Percentiles rank a stretch among this genome's conserved stretches.
Conservation (phyloP, 1,140 invertebrate genomes). For the Linepithema humile region DNA sequence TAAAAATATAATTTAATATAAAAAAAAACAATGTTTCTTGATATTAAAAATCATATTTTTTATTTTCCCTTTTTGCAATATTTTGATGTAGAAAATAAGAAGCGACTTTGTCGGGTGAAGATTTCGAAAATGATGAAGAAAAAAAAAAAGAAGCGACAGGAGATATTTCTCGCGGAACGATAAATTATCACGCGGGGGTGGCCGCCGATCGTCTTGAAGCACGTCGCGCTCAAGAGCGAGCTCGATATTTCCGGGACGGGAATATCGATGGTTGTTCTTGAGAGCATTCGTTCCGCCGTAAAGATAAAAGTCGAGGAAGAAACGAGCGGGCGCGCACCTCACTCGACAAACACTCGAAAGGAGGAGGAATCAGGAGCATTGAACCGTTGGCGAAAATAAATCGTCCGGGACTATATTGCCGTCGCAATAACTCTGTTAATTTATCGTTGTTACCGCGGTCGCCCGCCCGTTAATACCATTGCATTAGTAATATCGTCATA, state of each 20-base stretch:
- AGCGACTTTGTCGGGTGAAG: no score
- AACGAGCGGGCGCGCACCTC: constrained; percentile 26
- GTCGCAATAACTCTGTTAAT: constrained; percentile 22
- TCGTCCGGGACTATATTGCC: constrained; percentile 1
- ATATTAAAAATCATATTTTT: no score
- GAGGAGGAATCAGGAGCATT: constrained; percentile 41
- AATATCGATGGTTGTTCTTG: constrained; percentile 56
- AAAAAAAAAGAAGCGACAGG: no score
- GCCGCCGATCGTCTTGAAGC: constrained; percentile 35
- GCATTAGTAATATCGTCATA: not conserved
- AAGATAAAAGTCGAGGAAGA: constrained; percentile 52
- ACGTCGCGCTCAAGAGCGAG: constrained; percentile 47
- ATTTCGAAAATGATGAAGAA: not conserved
- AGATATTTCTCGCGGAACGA: constrained; percentile 14
- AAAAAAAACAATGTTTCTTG: no score
- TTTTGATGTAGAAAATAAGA: no score
- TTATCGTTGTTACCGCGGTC: constrained; percentile 3
- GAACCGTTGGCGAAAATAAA: constrained; percentile 53
- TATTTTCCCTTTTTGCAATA: no score
- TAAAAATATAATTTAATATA: not conserved
- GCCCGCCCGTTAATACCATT: not conserved
- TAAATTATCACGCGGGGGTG: constrained; percentile 28
- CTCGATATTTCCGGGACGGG: constrained; percentile 52
- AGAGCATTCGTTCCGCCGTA: constrained; percentile 54
- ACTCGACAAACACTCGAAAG: constrained; percentile 40